These are phyloP conservation scores for Octomys mimax DNA, from an alignment of 2,797 vertebrate genomes.

Conservation along the genomic window DNA sequence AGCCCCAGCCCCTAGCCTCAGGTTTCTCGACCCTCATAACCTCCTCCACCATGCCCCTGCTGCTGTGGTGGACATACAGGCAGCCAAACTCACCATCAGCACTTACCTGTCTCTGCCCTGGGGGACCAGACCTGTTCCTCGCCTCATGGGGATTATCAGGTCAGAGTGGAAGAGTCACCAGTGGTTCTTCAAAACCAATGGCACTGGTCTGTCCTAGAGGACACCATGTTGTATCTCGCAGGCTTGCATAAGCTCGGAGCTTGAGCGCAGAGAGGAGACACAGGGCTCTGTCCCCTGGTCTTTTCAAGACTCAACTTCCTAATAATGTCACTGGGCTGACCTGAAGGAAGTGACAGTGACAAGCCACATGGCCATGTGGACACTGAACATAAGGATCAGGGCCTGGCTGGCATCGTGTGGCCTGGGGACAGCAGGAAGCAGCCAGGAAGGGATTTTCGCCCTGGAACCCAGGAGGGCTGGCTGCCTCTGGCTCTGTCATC, in stretches of 20 bases:
- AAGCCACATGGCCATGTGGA: rapidly evolving
- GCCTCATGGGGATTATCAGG: neutral
- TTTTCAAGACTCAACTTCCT: neutral
- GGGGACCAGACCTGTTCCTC: neutral
- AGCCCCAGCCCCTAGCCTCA: neutral
- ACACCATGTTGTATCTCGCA: rapidly evolving
- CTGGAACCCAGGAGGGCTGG: rapidly evolving
- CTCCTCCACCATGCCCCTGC: neutral
- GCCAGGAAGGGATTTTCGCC: rapidly evolving
- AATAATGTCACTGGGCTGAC: rapidly evolving
- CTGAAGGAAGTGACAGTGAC: neutral
- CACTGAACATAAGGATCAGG: rapidly evolving
- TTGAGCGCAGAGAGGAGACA: rapidly evolving
- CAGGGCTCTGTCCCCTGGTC: neutral
- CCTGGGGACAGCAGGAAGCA: too few relatives aligned
- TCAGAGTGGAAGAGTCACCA: neutral
- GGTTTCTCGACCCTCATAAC: neutral
- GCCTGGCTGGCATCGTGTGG: neutral
- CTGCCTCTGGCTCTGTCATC: neutral
- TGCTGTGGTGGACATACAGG: neutral
- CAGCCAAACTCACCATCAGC: neutral
- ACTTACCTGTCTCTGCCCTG: rapidly evolving
- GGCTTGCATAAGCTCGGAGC: rapidly evolving
- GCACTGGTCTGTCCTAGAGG: neutral
- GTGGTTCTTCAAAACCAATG: rapidly evolving